Percentiles rank a stretch among this genome's conserved stretches.
phyloP scores from a whole-genome alignment of 2,888 invertebrate species.

The Ferdinandea cuprea region DNA sequence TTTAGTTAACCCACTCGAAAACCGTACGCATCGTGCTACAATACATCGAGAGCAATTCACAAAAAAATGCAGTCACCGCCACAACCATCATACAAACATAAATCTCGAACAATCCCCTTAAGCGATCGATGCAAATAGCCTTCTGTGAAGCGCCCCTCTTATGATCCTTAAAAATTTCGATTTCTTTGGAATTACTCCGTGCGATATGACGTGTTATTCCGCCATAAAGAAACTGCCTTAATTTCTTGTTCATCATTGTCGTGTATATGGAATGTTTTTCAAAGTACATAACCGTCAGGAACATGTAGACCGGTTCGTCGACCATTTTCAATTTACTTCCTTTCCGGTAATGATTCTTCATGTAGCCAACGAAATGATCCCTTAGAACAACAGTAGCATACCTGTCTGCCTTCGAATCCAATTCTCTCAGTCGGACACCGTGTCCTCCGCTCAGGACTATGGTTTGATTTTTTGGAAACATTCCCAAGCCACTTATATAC shows the following conservation, averaged over 20 bases:
- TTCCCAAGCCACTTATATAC: conserved; percentile 65
- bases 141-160: neutral
- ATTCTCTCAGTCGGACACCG: neutral
- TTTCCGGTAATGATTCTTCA: conserved; percentile 72
- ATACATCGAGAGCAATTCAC: conserved; percentile 67
- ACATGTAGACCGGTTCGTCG: conserved; percentile 76
- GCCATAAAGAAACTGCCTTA: conserved; percentile 76
- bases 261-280: conserved; percentile 77
- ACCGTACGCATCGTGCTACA: neutral
- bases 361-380: conserved; percentile 77
- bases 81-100: conserved; percentile 20
- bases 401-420: neutral
- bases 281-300: conserved; percentile 77
- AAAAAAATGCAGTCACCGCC: conserved; percentile 55
- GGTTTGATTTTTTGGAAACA: conserved; percentile 77
- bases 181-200: conserved; percentile 21
- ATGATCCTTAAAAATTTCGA: neutral
- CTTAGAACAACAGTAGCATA: conserved; percentile 65
- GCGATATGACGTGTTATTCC: conserved; percentile 76
- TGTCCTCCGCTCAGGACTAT: conserved; percentile 3
- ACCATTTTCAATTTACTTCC: conserved; percentile 76
- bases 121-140: conserved; percentile 34
- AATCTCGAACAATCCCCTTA: conserved; percentile 59
- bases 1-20: conserved; percentile 11
- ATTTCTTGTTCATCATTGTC: conserved; percentile 76